These are phyloP conservation scores for Meleagris gallopavo DNA, from an alignment of 2,113 vertebrate genomes.

Conservation along the genomic window DNA sequence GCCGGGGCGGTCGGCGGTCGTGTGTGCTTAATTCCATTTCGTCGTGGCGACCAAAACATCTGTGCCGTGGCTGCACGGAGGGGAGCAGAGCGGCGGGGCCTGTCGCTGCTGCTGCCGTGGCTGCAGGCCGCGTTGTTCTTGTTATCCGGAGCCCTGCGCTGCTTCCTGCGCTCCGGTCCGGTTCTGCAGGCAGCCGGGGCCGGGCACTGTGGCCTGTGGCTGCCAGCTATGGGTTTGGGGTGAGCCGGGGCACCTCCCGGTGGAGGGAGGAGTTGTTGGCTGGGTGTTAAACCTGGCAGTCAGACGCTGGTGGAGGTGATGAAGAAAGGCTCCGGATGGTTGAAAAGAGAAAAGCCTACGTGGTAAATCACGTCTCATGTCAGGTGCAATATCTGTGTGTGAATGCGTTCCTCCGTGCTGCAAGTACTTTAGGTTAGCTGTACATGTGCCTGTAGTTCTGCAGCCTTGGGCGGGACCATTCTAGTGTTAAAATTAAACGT, in stretches of 20 bases:
- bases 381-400: neutral
- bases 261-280: neutral
- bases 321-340: neutral
- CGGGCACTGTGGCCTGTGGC: too few species aligned
- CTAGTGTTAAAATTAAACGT: neutral
- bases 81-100: neutral
- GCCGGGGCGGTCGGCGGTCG: accelerated
- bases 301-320: neutral
- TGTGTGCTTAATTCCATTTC: accelerated
- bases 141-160: accelerated
- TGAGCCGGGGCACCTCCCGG: neutral
- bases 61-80: accelerated
- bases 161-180: accelerated
- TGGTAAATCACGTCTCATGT: neutral
- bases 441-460: neutral
- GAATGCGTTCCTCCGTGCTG: neutral
- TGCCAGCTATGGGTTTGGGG: neutral
- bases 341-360: neutral
- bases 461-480: neutral
- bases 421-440: neutral
- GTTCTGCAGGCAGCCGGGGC: neutral
- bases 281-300: neutral
- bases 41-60: accelerated
- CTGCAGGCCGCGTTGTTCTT: neutral
- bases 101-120: neutral